These are phyloP conservation scores for Pogona vitticeps DNA, from an alignment of 2,113 vertebrate species.

Conservation along the genomic window DNA sequence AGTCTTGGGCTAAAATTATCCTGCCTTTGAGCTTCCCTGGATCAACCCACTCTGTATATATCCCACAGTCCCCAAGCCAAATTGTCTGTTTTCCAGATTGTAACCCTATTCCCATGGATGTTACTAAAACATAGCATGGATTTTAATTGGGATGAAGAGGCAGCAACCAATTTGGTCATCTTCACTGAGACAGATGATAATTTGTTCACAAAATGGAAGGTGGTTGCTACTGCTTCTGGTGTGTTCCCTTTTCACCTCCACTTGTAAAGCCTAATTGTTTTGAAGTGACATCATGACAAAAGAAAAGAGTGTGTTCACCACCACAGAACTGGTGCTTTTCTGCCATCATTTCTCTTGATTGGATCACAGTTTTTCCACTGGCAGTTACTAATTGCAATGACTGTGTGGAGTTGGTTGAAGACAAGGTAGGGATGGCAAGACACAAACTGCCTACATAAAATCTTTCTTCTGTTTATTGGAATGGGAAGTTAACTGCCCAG, in stretches of 20 bases:
- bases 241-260: neutral
- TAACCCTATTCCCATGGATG: neutral
- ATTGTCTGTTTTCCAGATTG: no score
- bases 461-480: neutral
- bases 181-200: neutral
- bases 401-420: neutral
- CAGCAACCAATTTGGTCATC: neutral
- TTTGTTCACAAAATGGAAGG: neutral
- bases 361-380: neutral
- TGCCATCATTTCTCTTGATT: neutral
- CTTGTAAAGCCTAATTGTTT: neutral
- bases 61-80: no score
- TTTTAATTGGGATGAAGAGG: neutral
- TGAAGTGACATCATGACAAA: neutral
- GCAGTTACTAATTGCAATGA: neutral
- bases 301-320: neutral
- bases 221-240: neutral
- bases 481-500: neutral
- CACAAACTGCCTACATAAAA: neutral
- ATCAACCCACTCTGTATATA: neutral
- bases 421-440: no score
- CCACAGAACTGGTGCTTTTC: neutral
- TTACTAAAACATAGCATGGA: no score
- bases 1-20: neutral
- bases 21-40: neutral